A percentile compares a stretch with the other conserved stretches of the same genome.
Evolutionary conservation across 1,140 invertebrate genomes (phyloP).

Genomic region (Drosophila bifasciata): DNA sequence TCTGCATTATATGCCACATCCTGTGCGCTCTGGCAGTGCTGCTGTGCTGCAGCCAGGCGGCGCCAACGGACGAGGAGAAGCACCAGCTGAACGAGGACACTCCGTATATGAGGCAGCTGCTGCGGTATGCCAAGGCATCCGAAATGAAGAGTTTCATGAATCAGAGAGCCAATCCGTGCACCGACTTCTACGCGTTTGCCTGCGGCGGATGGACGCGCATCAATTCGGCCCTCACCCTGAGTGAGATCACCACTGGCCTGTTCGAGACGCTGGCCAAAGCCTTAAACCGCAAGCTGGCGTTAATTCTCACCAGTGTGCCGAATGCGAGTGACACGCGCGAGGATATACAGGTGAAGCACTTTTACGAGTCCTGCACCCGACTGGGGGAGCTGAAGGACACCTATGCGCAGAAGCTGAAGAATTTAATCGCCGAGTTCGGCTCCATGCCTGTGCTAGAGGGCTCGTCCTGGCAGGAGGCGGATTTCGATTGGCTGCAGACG

Average conservation of each 20-base stretch:
- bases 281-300: constrained; percentile 50
- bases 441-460: constrained; percentile 53
- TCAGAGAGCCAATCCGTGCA: constrained; percentile 85
- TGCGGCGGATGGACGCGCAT: constrained; percentile 88
- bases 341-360: constrained; percentile 59
- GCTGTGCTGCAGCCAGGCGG: neutral
- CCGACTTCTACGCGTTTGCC: constrained; percentile 87
- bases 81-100: neutral
- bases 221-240: constrained; percentile 52
- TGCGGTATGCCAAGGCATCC: constrained; percentile 51
- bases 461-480: constrained; percentile 35
- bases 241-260: constrained; percentile 51
- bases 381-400: constrained; percentile 17
- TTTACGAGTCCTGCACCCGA: constrained; percentile 48
- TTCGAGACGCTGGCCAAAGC: constrained; percentile 60
- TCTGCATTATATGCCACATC: neutral
- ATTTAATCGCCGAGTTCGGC: constrained; percentile 55
- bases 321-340: constrained; percentile 34
- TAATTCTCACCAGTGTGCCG: constrained; percentile 23
- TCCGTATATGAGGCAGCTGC: constrained; percentile 5
- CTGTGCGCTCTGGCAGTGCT: neutral
- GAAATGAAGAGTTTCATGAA: constrained; percentile 84
- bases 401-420: constrained; percentile 35
- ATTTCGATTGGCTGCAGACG: constrained; percentile 54
- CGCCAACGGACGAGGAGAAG: constrained; percentile 3